These are phyloP conservation scores for Bettongia penicillata DNA, from an alignment of 2,113 vertebrate species.

Conservation along the genomic window DNA sequence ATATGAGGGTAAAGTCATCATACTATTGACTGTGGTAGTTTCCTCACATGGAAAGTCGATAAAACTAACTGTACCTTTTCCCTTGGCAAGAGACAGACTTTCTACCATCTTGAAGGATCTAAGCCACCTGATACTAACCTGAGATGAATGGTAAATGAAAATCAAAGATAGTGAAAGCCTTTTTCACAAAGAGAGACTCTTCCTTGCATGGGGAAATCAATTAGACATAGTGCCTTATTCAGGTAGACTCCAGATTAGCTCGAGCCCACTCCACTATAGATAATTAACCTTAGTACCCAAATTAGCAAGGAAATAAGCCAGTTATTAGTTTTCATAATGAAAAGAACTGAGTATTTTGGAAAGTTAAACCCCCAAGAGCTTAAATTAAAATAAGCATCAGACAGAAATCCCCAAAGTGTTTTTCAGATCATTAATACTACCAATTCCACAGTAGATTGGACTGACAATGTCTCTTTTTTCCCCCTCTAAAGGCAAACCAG, in stretches of 20 bases:
- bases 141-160: conserved; percentile 43
- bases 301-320: conserved; percentile 86
- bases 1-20: background rate
- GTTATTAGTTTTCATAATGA: conserved; percentile 89
- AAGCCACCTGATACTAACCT: conserved; percentile 26
- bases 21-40: background rate
- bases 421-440: conserved; percentile 87
- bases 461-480: conserved; percentile 81
- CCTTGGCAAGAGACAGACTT: background rate
- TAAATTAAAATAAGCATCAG: conserved; percentile 89
- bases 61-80: background rate
- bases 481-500: conserved; percentile 80
- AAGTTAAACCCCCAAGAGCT: conserved; percentile 87
- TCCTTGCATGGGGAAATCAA: conserved; percentile 83
- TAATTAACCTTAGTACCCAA: conserved; percentile 88
- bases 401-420: conserved; percentile 86
- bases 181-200: conserved; percentile 73
- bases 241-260: conserved; percentile 86
- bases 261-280: conserved; percentile 84
- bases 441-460: conserved; percentile 84
- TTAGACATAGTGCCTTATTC: conserved; percentile 82
- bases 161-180: conserved; percentile 50
- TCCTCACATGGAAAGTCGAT: background rate
- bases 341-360: conserved; percentile 88
- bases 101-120: background rate